Evolutionary conservation across 1,140 invertebrate species (phyloP).

Genomic region (Maniola jurtina): DNA sequence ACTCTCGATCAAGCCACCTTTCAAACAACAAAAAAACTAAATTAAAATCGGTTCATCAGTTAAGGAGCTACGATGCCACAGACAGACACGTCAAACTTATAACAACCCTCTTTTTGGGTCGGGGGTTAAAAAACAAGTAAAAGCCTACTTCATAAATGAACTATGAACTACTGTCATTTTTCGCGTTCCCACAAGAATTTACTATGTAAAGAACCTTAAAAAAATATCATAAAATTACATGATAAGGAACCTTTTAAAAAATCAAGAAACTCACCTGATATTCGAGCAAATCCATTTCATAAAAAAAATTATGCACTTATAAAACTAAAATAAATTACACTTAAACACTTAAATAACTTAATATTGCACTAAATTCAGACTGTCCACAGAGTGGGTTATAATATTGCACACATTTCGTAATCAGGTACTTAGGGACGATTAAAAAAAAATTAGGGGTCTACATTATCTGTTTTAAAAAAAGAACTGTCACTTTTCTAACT

Average conservation of each 20-base stretch:
- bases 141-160: no score
- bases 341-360: conserved; percentile 30
- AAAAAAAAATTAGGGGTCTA: conserved; percentile 20
- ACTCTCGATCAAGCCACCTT: no score
- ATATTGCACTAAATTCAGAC: conserved; percentile 70
- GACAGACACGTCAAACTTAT: no score
- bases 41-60: no score
- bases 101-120: no score
- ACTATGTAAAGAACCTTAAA: no score
- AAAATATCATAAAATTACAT: no score
- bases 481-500: conserved; percentile 32
- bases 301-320: conserved; percentile 38
- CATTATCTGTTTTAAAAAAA: conserved; percentile 31
- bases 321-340: conserved; percentile 13
- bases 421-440: conserved; percentile 52
- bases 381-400: conserved; percentile 51
- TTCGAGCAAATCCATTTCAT: conserved; percentile 66
- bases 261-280: conserved; percentile 58
- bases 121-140: no score
- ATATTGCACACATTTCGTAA: conserved; percentile 64
- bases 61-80: no score
- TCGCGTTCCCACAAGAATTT: no score
- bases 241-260: neutral
- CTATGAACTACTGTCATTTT: no score
- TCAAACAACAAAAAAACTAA: no score